Base-by-base conservation (phyloP, 2,113 vertebrate genomes). In the Heterotis niloticus region DNA sequence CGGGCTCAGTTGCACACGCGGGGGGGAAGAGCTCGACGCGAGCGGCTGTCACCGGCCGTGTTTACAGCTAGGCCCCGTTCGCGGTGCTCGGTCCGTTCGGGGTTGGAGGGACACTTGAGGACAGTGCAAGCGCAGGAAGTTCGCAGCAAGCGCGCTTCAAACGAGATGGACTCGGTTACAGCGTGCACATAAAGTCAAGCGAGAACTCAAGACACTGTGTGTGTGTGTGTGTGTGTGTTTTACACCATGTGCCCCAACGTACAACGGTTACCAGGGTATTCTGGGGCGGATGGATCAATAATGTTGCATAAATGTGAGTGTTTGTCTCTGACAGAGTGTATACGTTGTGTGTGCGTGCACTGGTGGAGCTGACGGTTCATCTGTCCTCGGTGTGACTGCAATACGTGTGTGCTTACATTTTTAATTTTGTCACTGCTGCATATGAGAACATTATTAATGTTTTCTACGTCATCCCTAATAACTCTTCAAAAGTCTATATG, bases 51-150 rank as follows among this genome's bases (percentile, higher is more conserved):
- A 77, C 60, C 12, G 14, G 68, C 64, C 1, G 79, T 75, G 28
- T 76, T 60, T 80, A 68, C 77, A 29, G 77, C 67, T 78, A 78
- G 77, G 77, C 77, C 69, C 79, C 23, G 29, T 10, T 20, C 68
- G 68, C 78, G 11, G 14, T 18, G 28, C 52, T 9, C 62, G 12
- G 29, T 10, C 16, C 24, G 28, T 57, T n/a, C 52, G 52, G 51
- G 51, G 44, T n/a, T 3, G 34, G 51, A 26, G 12, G 26, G 5
- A 16, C 34, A 2, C 34, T 4, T 18, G 68, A 28, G 68, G 68
- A 34, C 20, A 44, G 68, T 26, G 28, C 20, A 70, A 1, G 18
- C 24, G 17, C 34, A 52, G 54, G 69, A n/a, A 34, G 18, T 12
- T 34, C 67, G 67, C 16, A 20, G 20, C 26, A 17, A 11, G 67